These are phyloP conservation scores for Botia almorhae DNA, from an alignment of 2,797 vertebrate species.

Conservation along the genomic window DNA sequence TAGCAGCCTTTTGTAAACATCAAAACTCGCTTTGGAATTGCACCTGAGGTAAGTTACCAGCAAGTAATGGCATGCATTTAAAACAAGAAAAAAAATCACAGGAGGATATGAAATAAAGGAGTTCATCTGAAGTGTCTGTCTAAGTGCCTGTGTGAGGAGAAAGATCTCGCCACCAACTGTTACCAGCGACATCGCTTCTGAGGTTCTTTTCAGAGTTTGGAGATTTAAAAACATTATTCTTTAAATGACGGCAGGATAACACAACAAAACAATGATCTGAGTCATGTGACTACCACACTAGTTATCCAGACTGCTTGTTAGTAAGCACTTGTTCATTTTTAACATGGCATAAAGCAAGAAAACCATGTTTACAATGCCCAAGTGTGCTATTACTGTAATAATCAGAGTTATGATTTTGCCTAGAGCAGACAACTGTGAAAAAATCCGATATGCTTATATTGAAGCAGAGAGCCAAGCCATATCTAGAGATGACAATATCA, in stretches of 20 bases:
- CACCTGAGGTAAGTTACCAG: slow-evolving; percentile 77
- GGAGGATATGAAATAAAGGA: slow-evolving; percentile 61
- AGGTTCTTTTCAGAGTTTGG: slow-evolving; percentile 33
- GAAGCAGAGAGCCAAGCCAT: not conserved
- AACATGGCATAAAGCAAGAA: not conserved
- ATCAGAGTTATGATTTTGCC: not conserved
- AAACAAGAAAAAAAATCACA: slow-evolving; percentile 66
- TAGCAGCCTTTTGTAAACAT: slow-evolving; percentile 71
- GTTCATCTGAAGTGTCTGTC: slow-evolving; percentile 78
- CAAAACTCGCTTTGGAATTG: slow-evolving; percentile 74
- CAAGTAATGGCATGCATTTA: slow-evolving; percentile 73
- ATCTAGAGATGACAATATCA: not conserved
- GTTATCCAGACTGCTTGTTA: not conserved
- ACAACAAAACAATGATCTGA: slow-evolving; percentile 29
- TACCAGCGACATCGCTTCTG: slow-evolving; percentile 74
- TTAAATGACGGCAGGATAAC: slow-evolving; percentile 33
- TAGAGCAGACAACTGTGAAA: not conserved
- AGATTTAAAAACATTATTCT: slow-evolving; percentile 49
- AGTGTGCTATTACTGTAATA: not conserved
- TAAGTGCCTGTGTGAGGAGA: slow-evolving; percentile 67
- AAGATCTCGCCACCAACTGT: slow-evolving; percentile 71
- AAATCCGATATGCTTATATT: not conserved
- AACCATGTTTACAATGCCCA: not conserved
- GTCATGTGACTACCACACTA: slow-evolving; percentile 44
- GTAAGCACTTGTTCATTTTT: not conserved